Evolutionary conservation across 2,113 vertebrate genomes (phyloP).

Genomic region (Callospermophilus lateralis): DNA sequence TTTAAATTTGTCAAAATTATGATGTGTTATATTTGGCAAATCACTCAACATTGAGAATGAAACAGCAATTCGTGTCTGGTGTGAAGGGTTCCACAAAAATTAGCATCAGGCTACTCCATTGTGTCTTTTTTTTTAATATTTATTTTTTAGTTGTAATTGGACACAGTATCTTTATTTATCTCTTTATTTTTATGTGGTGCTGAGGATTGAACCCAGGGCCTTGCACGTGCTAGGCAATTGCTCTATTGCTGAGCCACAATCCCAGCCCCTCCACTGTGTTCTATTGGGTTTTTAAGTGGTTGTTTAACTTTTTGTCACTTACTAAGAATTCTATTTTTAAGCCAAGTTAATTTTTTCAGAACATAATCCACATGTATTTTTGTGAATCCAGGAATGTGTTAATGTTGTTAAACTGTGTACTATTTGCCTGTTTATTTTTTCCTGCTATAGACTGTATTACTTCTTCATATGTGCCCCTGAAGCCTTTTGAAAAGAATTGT

Average conservation of each 20-base stretch:
- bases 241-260: too few species aligned
- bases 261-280: too few species aligned
- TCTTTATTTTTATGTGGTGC: too few species aligned
- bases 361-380: neutral
- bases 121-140: neutral
- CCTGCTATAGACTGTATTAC: constrained; percentile 93
- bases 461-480: constrained; percentile 95
- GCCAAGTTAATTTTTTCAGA: constrained; percentile 38
- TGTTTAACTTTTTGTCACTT: constrained; percentile 40
- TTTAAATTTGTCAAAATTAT: constrained; percentile 79
- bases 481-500: constrained; percentile 93
- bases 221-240: too few species aligned
- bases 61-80: constrained; percentile 9
- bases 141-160: too few species aligned
- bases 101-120: neutral
- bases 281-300: neutral
- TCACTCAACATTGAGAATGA: constrained; percentile 48
- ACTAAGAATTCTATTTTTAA: constrained; percentile 52
- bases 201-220: too few species aligned
- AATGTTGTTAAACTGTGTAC: constrained; percentile 19
- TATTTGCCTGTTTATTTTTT: constrained; percentile 47
- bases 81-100: constrained; percentile 46
- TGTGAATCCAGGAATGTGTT: constrained; percentile 20
- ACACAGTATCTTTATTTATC: too few species aligned
- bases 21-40: constrained; percentile 79